Base-by-base conservation (phyloP, 2,113 vertebrate genomes). In the Galeopterus variegatus region DNA sequence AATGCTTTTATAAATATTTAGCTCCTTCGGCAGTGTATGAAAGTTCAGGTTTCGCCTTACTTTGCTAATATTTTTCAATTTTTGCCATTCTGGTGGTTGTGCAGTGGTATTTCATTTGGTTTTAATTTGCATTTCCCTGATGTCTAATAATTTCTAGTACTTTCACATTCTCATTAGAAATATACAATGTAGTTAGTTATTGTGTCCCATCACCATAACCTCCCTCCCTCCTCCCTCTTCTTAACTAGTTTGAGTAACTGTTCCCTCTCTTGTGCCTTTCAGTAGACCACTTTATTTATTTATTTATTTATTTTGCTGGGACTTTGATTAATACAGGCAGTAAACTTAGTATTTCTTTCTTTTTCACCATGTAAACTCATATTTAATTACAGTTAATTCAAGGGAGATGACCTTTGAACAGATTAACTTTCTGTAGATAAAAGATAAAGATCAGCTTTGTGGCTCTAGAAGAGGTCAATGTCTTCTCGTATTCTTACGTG, bases 401-500 rank as follows among this genome's bases (percentile, higher is more conserved):
- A 50, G 41, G 54, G 52, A 90, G 36, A 77, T 70, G n/a, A 64
- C n/a, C 75, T 80, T 73, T 90, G 60, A 87, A 86, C 6, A 70
- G 23, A 56, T 75, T 75, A 50, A 85, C 76, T 95, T 69, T 90
- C 67, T 76, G 60, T 87, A 28, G 15, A 48, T 90, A 70, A 90
- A 41, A 72, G 60, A 24, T 67, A 60, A 88, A 54, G 31, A 60
- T 90, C 45, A 86, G 31, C 62, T 10, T 24, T 17, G 19, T 64
- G 41, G 33, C 31, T 87, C 48, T 65, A 79, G 48, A 87, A 33
- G 11, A 90, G 80, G 56, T 75, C 48, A 52, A 2, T 33, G 24
- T n/a, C 79, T 80, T 85, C 26, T 5, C 23, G 45, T 93, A 54
- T 36, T 48, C 73, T 81, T 62, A 31, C 0, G 6, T 65, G 28